These are phyloP conservation scores for Drosophila birchii DNA, from an alignment of 2,888 invertebrate genomes.

Conservation along the genomic window DNA sequence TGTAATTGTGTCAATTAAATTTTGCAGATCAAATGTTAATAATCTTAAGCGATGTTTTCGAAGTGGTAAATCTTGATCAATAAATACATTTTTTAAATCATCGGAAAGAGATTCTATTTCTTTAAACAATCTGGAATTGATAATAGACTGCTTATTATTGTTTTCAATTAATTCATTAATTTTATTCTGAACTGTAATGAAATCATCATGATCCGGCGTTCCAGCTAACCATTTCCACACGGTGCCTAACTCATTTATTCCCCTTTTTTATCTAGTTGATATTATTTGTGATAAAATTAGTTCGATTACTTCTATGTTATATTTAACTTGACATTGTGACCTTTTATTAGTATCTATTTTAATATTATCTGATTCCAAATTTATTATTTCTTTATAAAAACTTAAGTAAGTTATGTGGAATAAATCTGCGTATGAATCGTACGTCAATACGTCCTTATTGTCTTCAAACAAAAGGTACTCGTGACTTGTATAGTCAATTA, in stretches of 20 bases:
- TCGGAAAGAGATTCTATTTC: neutral
- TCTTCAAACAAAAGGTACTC: no score
- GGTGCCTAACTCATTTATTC: slow-evolving; percentile 1
- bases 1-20: slow-evolving; percentile 13
- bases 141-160: no score
- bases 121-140: no score
- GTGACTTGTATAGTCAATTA: no score
- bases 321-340: neutral
- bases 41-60: slow-evolving; percentile 12
- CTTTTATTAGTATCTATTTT: neutral
- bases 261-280: neutral
- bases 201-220: neutral
- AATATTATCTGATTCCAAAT: no score
- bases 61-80: no score
- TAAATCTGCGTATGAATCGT: no score
- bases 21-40: slow-evolving; percentile 12
- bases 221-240: slow-evolving; percentile 7
- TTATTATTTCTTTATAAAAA: no score
- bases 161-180: neutral
- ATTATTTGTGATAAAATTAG: slow-evolving; percentile 1
- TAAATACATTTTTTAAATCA: neutral
- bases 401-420: neutral
- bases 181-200: slow-evolving; percentile 10
- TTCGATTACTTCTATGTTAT: neutral
- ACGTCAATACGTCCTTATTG: no score